Evolutionary conservation across 2,797 vertebrate species (phyloP).

Genomic region (Enteromius anoplus): DNA sequence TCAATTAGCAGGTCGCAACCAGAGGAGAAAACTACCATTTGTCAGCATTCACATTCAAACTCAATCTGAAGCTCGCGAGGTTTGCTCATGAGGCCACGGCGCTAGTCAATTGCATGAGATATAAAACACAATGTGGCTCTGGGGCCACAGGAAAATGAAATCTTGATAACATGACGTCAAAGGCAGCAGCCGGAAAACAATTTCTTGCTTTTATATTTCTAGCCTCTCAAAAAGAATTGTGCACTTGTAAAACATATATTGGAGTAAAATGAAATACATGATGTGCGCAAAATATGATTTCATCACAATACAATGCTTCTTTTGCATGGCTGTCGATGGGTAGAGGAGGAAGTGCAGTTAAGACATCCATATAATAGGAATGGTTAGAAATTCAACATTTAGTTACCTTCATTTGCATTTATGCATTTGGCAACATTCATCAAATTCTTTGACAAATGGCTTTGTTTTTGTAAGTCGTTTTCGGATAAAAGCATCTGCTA

Average conservation of each 20-base stretch:
- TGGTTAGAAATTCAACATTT: not conserved
- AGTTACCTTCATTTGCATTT: not conserved
- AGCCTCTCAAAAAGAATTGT: not conserved
- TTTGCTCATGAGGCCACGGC: not conserved
- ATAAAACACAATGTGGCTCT: not conserved
- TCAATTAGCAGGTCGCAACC: not conserved
- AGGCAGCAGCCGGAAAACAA: not conserved
- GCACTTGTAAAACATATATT: not conserved
- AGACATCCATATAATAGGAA: not conserved
- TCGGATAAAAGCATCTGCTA: not conserved
- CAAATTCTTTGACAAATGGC: not conserved
- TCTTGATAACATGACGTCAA: not conserved
- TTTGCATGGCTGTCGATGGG: not conserved
- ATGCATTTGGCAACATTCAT: not conserved
- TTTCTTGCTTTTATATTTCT: not conserved
- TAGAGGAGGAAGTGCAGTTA: not conserved
- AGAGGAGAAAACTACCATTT: not conserved
- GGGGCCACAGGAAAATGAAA: not conserved
- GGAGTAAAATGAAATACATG: not conserved
- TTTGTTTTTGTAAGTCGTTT: not conserved
- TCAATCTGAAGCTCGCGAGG: not conserved
- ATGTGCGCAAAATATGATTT: not conserved
- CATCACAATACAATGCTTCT: not conserved
- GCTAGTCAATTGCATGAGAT: not conserved
- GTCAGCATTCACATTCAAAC: constrained; percentile 15